Conservation (phyloP, 2,888 invertebrate genomes). For the Noctua fimbriata region DNA sequence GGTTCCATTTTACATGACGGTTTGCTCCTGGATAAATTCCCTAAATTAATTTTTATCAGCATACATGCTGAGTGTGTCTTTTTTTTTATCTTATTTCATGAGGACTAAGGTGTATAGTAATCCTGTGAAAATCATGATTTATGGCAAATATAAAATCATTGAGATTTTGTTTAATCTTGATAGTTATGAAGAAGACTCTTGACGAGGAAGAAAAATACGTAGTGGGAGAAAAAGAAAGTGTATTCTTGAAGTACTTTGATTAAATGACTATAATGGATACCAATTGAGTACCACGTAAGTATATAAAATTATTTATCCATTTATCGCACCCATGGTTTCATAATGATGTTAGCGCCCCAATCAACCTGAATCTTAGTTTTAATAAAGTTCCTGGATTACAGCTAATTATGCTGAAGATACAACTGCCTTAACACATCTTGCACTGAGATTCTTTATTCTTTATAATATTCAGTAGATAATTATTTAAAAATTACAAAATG, state of each 20-base stretch:
- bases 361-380: not conserved
- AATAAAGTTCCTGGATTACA: constrained; percentile 10
- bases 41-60: too few relatives aligned
- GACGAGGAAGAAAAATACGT: rapidly evolving
- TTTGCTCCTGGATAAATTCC: not conserved
- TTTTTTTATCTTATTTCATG: not conserved
- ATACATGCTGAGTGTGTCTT: not conserved
- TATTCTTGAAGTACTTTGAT: not conserved
- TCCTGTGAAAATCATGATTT: not conserved
- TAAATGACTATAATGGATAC: not conserved
- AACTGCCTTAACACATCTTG: not conserved
- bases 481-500: not conserved
- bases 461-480: not conserved
- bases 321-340: constrained; percentile 6
- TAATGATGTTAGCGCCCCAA: not conserved
- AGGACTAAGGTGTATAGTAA: not conserved
- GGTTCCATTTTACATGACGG: not conserved
- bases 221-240: not conserved
- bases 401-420: not conserved
- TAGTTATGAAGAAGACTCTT: not conserved
- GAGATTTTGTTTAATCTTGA: not conserved
- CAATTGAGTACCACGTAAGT: too few relatives aligned
- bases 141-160: not conserved
- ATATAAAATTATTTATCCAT: not conserved
- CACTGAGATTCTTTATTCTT: not conserved